These are phyloP conservation scores for Luidia sarsii DNA, from an alignment of 53 echinoderm and acorn worm genomes.

Conservation along the genomic window DNA sequence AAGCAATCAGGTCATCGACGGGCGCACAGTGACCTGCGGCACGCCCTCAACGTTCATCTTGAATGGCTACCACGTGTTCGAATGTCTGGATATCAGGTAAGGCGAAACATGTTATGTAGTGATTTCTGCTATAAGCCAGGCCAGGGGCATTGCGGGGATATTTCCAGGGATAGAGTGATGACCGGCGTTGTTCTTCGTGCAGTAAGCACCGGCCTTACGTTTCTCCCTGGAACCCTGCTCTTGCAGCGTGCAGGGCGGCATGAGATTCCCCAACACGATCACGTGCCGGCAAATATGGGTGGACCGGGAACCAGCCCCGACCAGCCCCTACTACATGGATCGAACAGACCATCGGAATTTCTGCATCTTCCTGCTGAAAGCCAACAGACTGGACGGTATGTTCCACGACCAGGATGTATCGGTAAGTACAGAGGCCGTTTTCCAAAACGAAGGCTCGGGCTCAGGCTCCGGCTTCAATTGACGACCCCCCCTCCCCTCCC, in stretches of 20 bases:
- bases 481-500: too few relatives aligned
- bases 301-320: not conserved
- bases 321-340: slow-evolving; percentile 43
- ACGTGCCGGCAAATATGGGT: slow-evolving; percentile 86
- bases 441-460: too few relatives aligned
- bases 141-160: not conserved
- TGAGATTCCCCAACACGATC: slow-evolving; percentile 81
- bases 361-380: slow-evolving; percentile 60
- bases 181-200: not conserved
- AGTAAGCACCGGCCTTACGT: not conserved
- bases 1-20: not conserved
- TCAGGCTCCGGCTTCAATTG: too few relatives aligned
- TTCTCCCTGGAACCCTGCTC: not conserved
- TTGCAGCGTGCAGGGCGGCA: slow-evolving; percentile 60
- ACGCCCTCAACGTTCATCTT: not conserved
- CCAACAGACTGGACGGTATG: slow-evolving; percentile 37
- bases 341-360: slow-evolving; percentile 78
- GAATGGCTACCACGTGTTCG: slow-evolving; percentile 33
- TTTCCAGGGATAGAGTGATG: too few relatives aligned
- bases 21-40: not conserved
- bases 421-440: too few relatives aligned
- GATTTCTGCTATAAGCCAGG: not conserved
- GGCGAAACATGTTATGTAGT: too few relatives aligned
- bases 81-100: slow-evolving; percentile 28
- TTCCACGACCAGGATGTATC: slow-evolving; percentile 38